Conservation (phyloP, 35 echinoderm and acorn worm genomes). For the Lytechinus pictus region DNA sequence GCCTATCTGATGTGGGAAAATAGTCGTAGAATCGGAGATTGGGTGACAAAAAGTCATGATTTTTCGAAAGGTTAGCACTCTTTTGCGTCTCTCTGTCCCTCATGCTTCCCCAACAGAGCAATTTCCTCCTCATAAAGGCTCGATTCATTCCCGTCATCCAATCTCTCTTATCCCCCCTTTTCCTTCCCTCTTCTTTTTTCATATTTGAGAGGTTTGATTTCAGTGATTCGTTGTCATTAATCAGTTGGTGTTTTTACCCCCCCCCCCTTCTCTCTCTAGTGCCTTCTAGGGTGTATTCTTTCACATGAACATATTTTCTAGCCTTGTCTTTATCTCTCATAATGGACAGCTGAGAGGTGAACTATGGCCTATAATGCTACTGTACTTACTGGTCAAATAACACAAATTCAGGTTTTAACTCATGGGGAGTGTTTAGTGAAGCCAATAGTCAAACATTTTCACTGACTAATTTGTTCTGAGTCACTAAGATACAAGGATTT, state of each 20-base stretch:
- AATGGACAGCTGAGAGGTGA: no score
- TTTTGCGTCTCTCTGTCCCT: not conserved
- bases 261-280: not conserved
- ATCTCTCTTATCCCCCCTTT: not conserved
- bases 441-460: no score
- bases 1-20: not conserved
- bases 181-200: not conserved
- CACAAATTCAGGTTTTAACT: no score
- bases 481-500: no score
- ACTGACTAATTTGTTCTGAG: no score
- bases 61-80: constrained; percentile 1
- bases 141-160: not conserved
- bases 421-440: no score
- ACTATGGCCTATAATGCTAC: no score
- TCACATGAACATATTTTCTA: no score
- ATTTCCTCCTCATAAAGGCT: not conserved
- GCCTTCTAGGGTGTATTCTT: not conserved
- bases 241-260: not conserved
- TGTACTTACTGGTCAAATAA: no score
- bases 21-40: not conserved
- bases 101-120: not conserved
- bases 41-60: constrained; percentile 11
- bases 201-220: not conserved
- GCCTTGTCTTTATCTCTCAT: not conserved
- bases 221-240: not conserved